Evolutionary conservation across 2,888 invertebrate genomes (phyloP).

Genomic region (Ferdinandea cuprea): DNA sequence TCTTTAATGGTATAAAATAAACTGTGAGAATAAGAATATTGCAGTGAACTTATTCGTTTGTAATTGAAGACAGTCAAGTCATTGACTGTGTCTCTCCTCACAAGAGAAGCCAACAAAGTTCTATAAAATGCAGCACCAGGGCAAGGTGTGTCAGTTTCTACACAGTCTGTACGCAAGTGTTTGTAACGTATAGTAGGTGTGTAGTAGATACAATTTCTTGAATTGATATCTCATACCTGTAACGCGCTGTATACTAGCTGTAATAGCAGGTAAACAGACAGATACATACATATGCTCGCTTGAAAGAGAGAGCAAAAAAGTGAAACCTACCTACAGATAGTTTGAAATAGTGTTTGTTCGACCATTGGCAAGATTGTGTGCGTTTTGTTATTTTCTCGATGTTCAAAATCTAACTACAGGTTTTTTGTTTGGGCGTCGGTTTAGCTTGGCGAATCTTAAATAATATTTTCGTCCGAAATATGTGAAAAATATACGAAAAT

Average conservation of each 20-base stretch:
- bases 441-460: slow-evolving; percentile 17
- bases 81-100: slow-evolving; percentile 26
- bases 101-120: slow-evolving; percentile 68
- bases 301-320: slow-evolving; percentile 61
- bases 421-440: slow-evolving; percentile 66
- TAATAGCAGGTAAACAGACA: slow-evolving; percentile 55
- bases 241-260: neutral
- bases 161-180: neutral
- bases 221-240: slow-evolving; percentile 38
- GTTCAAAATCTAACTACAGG: slow-evolving; percentile 50
- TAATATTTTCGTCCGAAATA: slow-evolving; percentile 37
- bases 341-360: neutral
- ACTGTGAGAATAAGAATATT: no score
- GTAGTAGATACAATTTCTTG: slow-evolving; percentile 23
- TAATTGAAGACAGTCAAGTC: slow-evolving; percentile 21
- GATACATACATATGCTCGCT: neutral
- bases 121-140: slow-evolving; percentile 4
- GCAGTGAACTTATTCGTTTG: no score
- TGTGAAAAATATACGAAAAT: slow-evolving; percentile 44
- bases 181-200: neutral
- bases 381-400: slow-evolving; percentile 57
- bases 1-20: no score
- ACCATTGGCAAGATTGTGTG: slow-evolving; percentile 39
- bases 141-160: slow-evolving; percentile 36
- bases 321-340: slow-evolving; percentile 49